Evolutionary conservation across 2,113 vertebrate species (phyloP).

Genomic region (Telmatochromis sp.): DNA sequence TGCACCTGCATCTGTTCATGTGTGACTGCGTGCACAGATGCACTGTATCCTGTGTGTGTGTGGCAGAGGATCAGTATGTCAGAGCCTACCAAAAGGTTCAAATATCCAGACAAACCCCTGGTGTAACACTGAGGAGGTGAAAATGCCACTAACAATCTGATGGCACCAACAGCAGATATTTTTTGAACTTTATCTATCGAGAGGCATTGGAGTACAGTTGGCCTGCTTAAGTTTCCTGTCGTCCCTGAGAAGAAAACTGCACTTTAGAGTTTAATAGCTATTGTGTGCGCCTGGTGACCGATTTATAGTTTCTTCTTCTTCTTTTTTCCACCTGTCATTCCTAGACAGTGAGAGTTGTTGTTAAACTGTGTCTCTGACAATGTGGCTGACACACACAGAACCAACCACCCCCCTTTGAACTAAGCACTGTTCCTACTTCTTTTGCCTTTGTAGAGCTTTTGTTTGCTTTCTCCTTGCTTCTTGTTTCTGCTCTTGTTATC

Average conservation of each 20-base stretch:
- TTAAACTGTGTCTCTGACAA: conserved; percentile 18
- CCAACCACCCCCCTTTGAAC: conserved; percentile 15
- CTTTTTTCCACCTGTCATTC: conserved; percentile 9
- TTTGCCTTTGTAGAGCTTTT: conserved; percentile 36
- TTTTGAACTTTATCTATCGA: not conserved
- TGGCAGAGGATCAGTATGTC: conserved; percentile 1
- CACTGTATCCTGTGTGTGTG: not conserved
- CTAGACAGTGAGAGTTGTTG: conserved; percentile 22
- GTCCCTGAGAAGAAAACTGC: not conserved
- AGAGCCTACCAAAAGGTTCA: not conserved
- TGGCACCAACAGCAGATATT: not conserved
- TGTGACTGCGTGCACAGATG: not conserved
- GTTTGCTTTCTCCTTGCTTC: conserved; percentile 32
- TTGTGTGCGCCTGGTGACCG: not conserved
- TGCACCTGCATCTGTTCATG: not conserved
- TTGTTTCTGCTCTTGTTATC: conserved; percentile 33
- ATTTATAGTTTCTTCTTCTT: not conserved
- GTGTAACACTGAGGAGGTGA: not conserved
- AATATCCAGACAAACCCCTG: not conserved
- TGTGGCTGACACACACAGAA: conserved; percentile 7
- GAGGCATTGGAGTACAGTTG: not conserved
- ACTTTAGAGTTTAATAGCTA: not conserved
- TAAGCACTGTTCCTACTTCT: conserved; percentile 14
- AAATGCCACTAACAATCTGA: not conserved
- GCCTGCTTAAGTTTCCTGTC: not conserved